Base-by-base conservation (phyloP, 2,888 invertebrate genomes). In the Meteorus cinctellus region DNA sequence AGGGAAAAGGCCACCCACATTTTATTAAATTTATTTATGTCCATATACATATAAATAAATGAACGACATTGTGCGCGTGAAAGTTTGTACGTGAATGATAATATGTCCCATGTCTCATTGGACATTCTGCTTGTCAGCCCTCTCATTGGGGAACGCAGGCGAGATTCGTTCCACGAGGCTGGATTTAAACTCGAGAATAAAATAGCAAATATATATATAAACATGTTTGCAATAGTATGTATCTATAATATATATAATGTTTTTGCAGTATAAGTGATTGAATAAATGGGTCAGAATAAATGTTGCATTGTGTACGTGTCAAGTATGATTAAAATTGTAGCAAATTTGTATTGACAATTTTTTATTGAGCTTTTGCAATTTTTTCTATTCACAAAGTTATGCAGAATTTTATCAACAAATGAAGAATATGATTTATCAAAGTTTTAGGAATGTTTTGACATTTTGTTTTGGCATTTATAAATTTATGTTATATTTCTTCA, bases 31-130 rank as follows among this genome's bases (percentile, higher is more conserved):
- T 14, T 29, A 34, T 29, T 66, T 55, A 73, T 29, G 31, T 34
- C 14, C 24, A 48, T 60, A 41, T 5, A 36, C n/a, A 29, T n/a
- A 27, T 27, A 27, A 48, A 68, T 45, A 27, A 48, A 48, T 72
- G 16, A 27, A 19, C 62, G 55, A 34, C 41, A 74, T 74, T 60
- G 68, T 68, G 65, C 71, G 75, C 55, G 75, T 63, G 70, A 75
- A 71, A 59, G 75, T 36, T 55, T 71, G 59, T 41, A 59, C 41
- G 48, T 51, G 45, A 48, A 19, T 74, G 14, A 45, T n/a, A 48
- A 31, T 51, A 55, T 27, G 65, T 48, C 19, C 45, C 41, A 72
- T 63, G 19, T 72, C 63, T 31, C 19, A 55, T 48, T 48, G 48
- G 48, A 48, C 27, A 60, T 69, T 51, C n/a, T 3, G 16, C 69